Percentiles rank a stretch among this genome's conserved stretches.
These are phyloP conservation scores for Patiria pectinifera DNA, from an alignment of 53 echinoderm and acorn worm species.

Conservation along the genomic window DNA sequence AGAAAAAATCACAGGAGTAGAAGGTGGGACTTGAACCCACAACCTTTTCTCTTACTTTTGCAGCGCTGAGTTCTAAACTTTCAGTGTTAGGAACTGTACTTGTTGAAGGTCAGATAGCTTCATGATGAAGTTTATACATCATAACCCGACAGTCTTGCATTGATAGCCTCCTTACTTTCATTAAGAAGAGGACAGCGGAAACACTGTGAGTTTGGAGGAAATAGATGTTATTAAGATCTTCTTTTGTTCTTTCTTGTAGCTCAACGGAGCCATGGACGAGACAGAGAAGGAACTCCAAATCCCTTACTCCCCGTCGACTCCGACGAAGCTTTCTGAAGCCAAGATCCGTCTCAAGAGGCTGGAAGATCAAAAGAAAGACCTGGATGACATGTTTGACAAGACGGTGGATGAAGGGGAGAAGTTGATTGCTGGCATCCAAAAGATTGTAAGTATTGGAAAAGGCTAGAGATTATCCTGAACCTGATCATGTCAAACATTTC, in stretches of 20 bases:
- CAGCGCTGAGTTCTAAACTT: too few relatives aligned
- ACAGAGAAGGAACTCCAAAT: conserved; percentile 65
- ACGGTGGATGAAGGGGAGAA: conserved; percentile 77
- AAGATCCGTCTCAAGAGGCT: conserved; percentile 82
- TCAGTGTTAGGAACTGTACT: too few relatives aligned
- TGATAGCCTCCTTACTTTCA: too few relatives aligned
- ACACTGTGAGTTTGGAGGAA: too few relatives aligned
- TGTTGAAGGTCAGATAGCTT: too few relatives aligned
- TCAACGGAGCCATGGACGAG: conserved; percentile 76
- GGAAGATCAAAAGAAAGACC: conserved; percentile 79
- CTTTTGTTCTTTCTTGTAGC: conserved; percentile 33
- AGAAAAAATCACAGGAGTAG: too few relatives aligned
- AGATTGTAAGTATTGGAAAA: conserved; percentile 69
- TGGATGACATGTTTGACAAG: conserved; percentile 80
- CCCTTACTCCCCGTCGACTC: conserved; percentile 35
- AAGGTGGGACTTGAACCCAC: too few relatives aligned
- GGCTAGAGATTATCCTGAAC: too few relatives aligned
- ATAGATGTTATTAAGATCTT: not conserved
- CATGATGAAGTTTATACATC: too few relatives aligned
- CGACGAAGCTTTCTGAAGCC: conserved; percentile 81
- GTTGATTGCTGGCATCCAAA: conserved; percentile 75
- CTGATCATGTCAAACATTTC: too few relatives aligned
- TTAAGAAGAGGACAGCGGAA: too few relatives aligned
- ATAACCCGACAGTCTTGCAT: not conserved
- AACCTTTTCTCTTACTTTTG: too few relatives aligned